These are phyloP conservation scores for Trissolcus basalis DNA, from an alignment of 1,140 invertebrate genomes.

Conservation along the genomic window DNA sequence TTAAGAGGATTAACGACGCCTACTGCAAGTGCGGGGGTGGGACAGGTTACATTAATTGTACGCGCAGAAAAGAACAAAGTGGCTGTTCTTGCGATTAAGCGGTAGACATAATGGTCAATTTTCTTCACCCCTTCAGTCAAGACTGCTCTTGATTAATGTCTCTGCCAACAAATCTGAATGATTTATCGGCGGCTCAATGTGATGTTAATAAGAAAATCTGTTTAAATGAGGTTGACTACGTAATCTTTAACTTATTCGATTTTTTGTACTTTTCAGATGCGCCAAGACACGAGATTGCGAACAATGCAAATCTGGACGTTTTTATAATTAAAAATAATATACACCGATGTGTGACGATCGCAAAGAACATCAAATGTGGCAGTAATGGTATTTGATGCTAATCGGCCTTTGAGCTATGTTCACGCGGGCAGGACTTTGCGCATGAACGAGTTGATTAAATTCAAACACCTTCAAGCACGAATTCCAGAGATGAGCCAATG, in stretches of 20 bases:
- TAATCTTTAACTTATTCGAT: no score
- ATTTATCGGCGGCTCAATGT: constrained; percentile 37
- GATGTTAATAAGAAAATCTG: constrained; percentile 38
- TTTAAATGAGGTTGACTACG: constrained; percentile 5
- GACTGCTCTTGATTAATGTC: constrained; percentile 49
- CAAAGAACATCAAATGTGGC: constrained; percentile 41
- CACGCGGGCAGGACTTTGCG: constrained; percentile 67
- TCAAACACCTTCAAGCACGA: constrained; percentile 73
- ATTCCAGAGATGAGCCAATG: constrained; percentile 63
- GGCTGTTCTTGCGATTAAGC: constrained; percentile 44
- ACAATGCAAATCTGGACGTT: no score
- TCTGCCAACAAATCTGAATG: constrained; percentile 35
- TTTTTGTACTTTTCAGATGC: no score
- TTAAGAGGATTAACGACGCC: constrained; percentile 62
- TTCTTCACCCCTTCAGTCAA: constrained; percentile 53
- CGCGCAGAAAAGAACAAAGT: constrained; percentile 54
- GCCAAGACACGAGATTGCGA: no score
- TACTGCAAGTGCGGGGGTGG: constrained; percentile 27
- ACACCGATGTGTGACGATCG: constrained; percentile 19
- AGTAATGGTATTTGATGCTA: constrained; percentile 74
- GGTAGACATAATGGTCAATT: constrained; percentile 58
- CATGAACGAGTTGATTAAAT: constrained; percentile 76
- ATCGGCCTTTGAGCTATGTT: constrained; percentile 72
- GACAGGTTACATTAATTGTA: constrained; percentile 45
- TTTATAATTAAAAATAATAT: no score